phyloP scores from a whole-genome alignment of 2,888 invertebrate genomes.

The Platycheirus rosarum region DNA sequence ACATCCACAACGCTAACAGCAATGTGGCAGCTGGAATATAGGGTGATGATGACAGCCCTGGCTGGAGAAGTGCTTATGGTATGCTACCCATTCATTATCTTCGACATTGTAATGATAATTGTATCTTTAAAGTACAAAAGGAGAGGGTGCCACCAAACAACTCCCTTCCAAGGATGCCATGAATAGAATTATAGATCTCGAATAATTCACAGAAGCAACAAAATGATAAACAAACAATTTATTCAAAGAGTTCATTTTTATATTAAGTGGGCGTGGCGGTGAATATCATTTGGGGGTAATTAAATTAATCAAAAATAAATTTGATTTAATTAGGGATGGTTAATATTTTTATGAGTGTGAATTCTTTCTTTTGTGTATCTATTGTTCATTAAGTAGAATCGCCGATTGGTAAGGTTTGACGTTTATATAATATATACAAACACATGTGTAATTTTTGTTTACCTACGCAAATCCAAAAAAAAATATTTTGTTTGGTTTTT shows the following conservation, averaged over 20 bases:
- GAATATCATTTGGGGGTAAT: slow-evolving; percentile 25
- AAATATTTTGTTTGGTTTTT: not conserved
- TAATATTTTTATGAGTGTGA: not conserved
- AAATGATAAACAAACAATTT: slow-evolving; percentile 27
- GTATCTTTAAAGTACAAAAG: slow-evolving; percentile 20
- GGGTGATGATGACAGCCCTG: slow-evolving; percentile 61
- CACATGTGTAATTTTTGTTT: not conserved
- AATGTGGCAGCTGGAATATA: slow-evolving; percentile 11
- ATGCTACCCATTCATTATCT: slow-evolving; percentile 68
- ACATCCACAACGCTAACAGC: not conserved
- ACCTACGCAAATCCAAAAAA: not conserved
- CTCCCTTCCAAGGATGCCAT: slow-evolving; percentile 8
- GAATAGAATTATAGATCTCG: slow-evolving; percentile 51
- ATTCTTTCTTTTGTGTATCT: not conserved
- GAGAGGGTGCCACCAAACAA: slow-evolving; percentile 20
- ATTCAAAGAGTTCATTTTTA: not conserved
- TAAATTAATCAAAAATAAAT: slow-evolving; percentile 46
- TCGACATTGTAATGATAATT: slow-evolving; percentile 55
- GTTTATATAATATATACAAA: too few relatives aligned
- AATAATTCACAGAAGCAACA: slow-evolving; percentile 32
- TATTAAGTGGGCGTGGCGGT: slow-evolving; percentile 40
- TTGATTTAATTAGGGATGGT: slow-evolving; percentile 23
- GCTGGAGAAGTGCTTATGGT: slow-evolving; percentile 36
- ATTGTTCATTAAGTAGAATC: not conserved
- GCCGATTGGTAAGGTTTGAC: too few relatives aligned